A percentile compares a stretch with the other conserved stretches of the same genome.
These are phyloP conservation scores for Clarias batrachus DNA, from an alignment of 2,113 vertebrate species.

Conservation along the genomic window DNA sequence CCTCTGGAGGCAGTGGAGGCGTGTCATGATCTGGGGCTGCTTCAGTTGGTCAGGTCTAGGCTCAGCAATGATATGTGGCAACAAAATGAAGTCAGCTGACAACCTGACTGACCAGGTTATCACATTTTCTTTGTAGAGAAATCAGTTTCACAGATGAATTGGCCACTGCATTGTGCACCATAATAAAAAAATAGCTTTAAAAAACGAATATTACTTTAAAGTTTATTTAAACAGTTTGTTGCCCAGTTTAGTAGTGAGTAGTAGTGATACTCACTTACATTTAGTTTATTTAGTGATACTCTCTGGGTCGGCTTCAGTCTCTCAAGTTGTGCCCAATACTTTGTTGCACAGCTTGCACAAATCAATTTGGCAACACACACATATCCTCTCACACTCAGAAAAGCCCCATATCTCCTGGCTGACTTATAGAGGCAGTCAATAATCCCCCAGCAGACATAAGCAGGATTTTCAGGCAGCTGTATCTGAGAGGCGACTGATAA, in stretches of 20 bases:
- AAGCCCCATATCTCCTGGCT: background rate
- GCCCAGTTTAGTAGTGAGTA: no score
- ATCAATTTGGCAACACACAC: background rate
- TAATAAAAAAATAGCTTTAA: no score
- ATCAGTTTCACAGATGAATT: no score
- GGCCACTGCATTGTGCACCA: no score
- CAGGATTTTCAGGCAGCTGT: slow-evolving; percentile 14
- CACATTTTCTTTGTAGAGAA: no score
- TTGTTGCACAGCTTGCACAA: background rate
- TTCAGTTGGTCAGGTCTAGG: no score
- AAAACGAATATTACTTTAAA: background rate
- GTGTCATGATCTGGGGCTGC: no score
- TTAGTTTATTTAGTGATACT: background rate
- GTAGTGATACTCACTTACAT: background rate
- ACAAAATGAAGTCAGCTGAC: no score
- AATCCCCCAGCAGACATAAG: slow-evolving; percentile 4
- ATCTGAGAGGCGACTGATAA: slow-evolving; percentile 40
- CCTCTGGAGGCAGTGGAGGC: no score
- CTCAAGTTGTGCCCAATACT: background rate
- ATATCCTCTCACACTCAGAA: slow-evolving; percentile 5
- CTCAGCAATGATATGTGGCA: no score
- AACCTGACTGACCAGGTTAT: no score
- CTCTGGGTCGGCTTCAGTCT: background rate
- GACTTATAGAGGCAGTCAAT: slow-evolving; percentile 8
- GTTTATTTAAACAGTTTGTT: background rate